A percentile compares a stretch with the other conserved stretches of the same genome.
Evolutionary conservation across 2,888 invertebrate genomes (phyloP).

Genomic region (Spodoptera exigua): DNA sequence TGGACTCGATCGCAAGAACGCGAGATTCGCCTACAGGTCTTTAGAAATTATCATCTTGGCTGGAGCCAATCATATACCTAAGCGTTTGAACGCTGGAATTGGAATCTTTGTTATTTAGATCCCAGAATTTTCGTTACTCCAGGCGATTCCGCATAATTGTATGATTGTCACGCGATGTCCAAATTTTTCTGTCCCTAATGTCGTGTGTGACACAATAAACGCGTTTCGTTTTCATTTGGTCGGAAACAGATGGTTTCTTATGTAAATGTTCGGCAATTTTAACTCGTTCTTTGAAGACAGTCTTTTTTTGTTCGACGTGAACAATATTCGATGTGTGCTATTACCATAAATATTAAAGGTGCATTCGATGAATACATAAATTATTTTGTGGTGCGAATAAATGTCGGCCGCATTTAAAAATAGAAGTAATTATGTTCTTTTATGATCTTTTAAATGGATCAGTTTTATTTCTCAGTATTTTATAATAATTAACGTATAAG

Average conservation of each 20-base stretch:
- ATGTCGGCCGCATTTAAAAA: not conserved
- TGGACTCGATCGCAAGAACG: conserved; percentile 83
- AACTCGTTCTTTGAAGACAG: conserved; percentile 21
- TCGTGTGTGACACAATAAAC: conserved; percentile 46
- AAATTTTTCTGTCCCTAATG: conserved; percentile 47
- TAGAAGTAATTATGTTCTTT: conserved; percentile 3
- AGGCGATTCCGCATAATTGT: conserved; percentile 59
- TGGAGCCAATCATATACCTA: conserved; percentile 58
- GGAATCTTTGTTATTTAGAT: conserved; percentile 75
- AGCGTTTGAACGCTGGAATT: conserved; percentile 57
- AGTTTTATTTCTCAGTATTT: not conserved
- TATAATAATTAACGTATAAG: conserved; percentile 1
- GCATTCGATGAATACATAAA: conserved; percentile 42
- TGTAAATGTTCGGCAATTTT: conserved; percentile 45
- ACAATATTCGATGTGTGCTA: conserved; percentile 9
- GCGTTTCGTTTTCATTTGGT: conserved; percentile 41
- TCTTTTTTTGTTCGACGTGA: conserved; percentile 20
- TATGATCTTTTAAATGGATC: conserved; percentile 3
- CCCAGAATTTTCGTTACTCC: conserved; percentile 60
- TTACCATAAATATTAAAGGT: conserved; percentile 45
- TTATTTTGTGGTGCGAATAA: conserved; percentile 18
- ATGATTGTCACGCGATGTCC: conserved; percentile 68
- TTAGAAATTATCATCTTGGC: conserved; percentile 81
- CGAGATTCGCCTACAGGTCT: conserved; percentile 85
- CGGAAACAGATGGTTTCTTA: conserved; percentile 36